Percentiles rank a stretch among this genome's conserved stretches.
Evolutionary conservation across 2,888 invertebrate species (phyloP).

Genomic region (Pseudococcus jackbeardsleyi): DNA sequence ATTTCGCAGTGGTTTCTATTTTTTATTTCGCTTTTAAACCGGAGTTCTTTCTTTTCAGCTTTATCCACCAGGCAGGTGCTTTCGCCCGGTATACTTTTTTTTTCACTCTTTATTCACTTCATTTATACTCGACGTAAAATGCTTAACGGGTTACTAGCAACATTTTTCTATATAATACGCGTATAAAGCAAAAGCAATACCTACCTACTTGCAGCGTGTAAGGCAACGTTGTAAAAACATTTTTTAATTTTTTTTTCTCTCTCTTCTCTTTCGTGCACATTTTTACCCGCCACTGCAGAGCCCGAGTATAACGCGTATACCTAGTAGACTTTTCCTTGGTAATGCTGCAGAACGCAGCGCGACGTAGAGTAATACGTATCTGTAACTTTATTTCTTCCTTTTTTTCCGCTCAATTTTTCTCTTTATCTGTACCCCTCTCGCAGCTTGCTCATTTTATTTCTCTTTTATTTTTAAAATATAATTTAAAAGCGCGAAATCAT

Average conservation of each 20-base stretch:
- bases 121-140: constrained; percentile 36
- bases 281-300: neutral
- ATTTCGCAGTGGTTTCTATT: constrained; percentile 20
- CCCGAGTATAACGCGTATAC: neutral
- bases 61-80: constrained; percentile 21
- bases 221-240: constrained; percentile 24
- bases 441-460: neutral
- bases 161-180: neutral
- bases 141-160: constrained; percentile 20
- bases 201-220: neutral
- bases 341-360: neutral
- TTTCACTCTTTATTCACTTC: constrained; percentile 16
- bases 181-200: constrained; percentile 19
- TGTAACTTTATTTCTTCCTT: neutral
- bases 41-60: constrained; percentile 3
- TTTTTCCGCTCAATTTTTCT: neutral
- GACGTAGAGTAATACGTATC: neutral
- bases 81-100: neutral
- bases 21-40: constrained; percentile 8
- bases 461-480: constrained; percentile 1
- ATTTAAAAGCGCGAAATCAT: constrained; percentile 17
- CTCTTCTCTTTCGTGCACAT: neutral
- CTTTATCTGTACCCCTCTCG: neutral
- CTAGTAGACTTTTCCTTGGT: neutral
- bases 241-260: constrained; percentile 16